A percentile compares a stretch with the other conserved stretches of the same genome.
These are phyloP conservation scores for Hiodon tergisus DNA, from an alignment of 2,113 vertebrate species.

Conservation along the genomic window DNA sequence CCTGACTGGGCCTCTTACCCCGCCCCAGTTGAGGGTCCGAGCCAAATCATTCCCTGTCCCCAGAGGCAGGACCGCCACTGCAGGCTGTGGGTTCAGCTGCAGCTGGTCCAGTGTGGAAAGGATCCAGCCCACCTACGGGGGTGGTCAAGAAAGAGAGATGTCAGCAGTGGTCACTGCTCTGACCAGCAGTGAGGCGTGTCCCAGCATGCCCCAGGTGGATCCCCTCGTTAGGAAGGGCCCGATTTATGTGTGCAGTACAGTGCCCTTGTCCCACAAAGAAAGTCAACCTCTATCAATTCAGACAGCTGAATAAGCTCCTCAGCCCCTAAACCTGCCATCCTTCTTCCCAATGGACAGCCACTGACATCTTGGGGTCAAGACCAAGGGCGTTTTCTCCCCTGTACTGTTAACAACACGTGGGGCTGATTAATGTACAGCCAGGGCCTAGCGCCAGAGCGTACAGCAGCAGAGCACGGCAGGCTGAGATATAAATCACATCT, in stretches of 20 bases:
- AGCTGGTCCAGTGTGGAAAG: slow-evolving; percentile 86
- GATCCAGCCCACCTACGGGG: slow-evolving; percentile 86
- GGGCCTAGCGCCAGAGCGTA: too few species aligned
- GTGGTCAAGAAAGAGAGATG: not conserved
- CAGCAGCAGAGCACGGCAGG: too few species aligned
- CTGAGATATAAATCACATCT: too few species aligned
- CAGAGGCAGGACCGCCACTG: slow-evolving; percentile 85
- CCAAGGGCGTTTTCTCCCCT: too few species aligned
- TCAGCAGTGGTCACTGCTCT: not conserved
- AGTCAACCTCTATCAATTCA: not conserved
- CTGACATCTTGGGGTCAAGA: slow-evolving; percentile 7
- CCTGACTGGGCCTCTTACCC: slow-evolving; percentile 61
- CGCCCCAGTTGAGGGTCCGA: slow-evolving; percentile 93
- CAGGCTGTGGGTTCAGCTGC: slow-evolving; percentile 77
- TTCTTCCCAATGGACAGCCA: not conserved
- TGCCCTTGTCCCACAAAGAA: not conserved
- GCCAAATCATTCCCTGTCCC: slow-evolving; percentile 93
- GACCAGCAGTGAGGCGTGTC: too few species aligned
- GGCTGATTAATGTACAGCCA: too few species aligned
- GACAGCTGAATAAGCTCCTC: not conserved
- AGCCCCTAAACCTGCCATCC: not conserved
- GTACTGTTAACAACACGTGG: too few species aligned
- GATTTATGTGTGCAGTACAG: not conserved
- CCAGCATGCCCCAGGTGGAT: not conserved
- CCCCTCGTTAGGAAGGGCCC: not conserved